phyloP scores from a whole-genome alignment of 2,797 vertebrate species.

The Catharus ustulatus region DNA sequence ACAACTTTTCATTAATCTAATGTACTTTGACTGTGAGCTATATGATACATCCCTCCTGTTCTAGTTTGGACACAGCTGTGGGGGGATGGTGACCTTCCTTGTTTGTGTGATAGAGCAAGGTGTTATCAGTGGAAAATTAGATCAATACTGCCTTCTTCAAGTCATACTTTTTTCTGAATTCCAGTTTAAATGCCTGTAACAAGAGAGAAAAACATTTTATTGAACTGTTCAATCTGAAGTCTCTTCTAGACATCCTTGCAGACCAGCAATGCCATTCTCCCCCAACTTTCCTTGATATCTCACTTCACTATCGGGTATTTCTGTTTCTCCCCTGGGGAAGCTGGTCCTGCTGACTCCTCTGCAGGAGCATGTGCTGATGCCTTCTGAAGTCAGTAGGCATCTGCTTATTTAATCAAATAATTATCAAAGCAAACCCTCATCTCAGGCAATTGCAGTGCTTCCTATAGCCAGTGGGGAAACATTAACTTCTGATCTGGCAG shows the following conservation, averaged over 20 bases:
- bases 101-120: rapidly evolving
- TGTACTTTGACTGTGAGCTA: neutral
- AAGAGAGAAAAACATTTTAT: neutral
- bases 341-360: neutral
- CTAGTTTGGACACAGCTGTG: neutral
- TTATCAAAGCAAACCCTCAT: neutral
- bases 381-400: neutral
- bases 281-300: neutral
- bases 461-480: neutral
- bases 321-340: neutral
- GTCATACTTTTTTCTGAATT: neutral
- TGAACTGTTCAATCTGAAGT: neutral
- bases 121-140: neutral
- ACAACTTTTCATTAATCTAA: neutral
- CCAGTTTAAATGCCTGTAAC: neutral
- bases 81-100: neutral
- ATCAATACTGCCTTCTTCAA: neutral
- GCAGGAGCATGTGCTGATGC: neutral
- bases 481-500: slow-evolving; percentile 19
- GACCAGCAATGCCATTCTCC: neutral
- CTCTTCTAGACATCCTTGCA: neutral
- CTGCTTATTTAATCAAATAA: slow-evolving; percentile 14
- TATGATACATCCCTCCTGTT: neutral
- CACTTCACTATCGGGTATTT: rapidly evolving
- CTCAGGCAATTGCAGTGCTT: neutral